Evolutionary conservation across 2,113 vertebrate species (phyloP).

Genomic region (Pomatostomus ruficeps): DNA sequence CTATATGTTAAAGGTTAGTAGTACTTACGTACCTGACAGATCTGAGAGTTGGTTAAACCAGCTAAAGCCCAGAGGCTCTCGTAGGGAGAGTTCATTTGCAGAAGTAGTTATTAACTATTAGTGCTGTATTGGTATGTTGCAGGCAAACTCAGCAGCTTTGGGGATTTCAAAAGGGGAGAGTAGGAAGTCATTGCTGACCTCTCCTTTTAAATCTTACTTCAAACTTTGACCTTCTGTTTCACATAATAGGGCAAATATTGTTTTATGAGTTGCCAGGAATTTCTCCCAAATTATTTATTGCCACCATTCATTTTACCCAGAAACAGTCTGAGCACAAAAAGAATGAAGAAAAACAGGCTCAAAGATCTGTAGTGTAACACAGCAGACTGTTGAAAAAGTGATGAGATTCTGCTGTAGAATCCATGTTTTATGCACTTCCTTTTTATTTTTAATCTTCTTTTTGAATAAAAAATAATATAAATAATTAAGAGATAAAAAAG

Average conservation of each 20-base stretch:
- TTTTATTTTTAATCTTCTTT: not conserved
- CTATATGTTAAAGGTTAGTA: constrained; percentile 7
- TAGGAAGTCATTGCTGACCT: constrained; percentile 39
- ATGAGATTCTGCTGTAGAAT: not conserved
- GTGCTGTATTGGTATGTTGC: not conserved
- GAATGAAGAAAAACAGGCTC: constrained; percentile 18
- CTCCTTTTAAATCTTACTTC: constrained; percentile 17
- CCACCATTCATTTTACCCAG: not conserved
- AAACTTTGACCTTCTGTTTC: constrained; percentile 31
- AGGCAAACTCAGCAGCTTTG: not conserved
- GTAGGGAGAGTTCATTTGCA: not conserved
- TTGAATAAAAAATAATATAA: not conserved
- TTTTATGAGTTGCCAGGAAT: constrained; percentile 49
- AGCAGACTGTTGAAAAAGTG: not conserved
- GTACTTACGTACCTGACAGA: constrained; percentile 24
- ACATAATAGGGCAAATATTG: constrained; percentile 16
- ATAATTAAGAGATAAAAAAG: not conserved
- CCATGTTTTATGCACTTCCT: not conserved
- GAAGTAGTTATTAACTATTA: constrained; percentile 14
- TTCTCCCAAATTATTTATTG: constrained; percentile 46
- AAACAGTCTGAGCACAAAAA: not conserved
- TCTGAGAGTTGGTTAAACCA: constrained; percentile 24
- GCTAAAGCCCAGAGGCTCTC: constrained; percentile 6
- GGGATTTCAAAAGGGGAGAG: constrained; percentile 30
- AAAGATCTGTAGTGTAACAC: not conserved